Percentiles rank a stretch among this genome's conserved stretches.
These are phyloP conservation scores for Sciurus niger DNA, from an alignment of 2,113 vertebrate species.

Conservation along the genomic window DNA sequence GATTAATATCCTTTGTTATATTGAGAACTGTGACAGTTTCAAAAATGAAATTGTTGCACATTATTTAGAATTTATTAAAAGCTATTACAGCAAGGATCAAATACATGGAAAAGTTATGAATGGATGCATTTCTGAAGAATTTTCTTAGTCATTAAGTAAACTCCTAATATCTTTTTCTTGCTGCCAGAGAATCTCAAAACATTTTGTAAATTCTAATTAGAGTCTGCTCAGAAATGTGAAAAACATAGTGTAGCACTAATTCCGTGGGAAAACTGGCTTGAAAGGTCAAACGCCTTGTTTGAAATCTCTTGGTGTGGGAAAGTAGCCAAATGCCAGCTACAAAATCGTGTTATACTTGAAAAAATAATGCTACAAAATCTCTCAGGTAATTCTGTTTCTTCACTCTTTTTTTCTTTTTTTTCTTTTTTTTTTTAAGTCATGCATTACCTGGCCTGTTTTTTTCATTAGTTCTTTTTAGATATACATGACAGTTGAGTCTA, in stretches of 20 bases:
- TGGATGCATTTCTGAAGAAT: neutral
- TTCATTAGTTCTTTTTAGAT: too few species aligned
- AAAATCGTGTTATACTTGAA: neutral
- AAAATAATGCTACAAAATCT: too few species aligned
- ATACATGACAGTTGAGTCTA: too few species aligned
- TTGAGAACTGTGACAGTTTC: neutral
- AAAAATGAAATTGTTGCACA: neutral
- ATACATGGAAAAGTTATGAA: neutral
- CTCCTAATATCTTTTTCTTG: neutral
- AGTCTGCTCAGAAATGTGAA: neutral
- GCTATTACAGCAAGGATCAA: neutral
- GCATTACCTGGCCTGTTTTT: too few species aligned
- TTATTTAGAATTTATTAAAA: neutral
- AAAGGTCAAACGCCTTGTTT: neutral
- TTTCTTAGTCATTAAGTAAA: slow-evolving; percentile 14
- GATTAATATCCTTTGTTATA: neutral
- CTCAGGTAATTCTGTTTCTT: neutral
- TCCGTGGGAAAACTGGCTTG: neutral
- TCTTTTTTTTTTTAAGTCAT: too few species aligned
- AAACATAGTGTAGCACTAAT: neutral
- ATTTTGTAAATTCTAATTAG: slow-evolving; percentile 46
- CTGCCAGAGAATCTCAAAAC: neutral
- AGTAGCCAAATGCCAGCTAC: neutral
- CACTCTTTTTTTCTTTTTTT: neutral
- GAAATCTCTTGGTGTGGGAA: slow-evolving; percentile 9